Evolutionary conservation across 2,888 invertebrate genomes (phyloP), one percentile per base, ranked within the genome.

Genomic region (Rhodophaea formosa): DNA sequence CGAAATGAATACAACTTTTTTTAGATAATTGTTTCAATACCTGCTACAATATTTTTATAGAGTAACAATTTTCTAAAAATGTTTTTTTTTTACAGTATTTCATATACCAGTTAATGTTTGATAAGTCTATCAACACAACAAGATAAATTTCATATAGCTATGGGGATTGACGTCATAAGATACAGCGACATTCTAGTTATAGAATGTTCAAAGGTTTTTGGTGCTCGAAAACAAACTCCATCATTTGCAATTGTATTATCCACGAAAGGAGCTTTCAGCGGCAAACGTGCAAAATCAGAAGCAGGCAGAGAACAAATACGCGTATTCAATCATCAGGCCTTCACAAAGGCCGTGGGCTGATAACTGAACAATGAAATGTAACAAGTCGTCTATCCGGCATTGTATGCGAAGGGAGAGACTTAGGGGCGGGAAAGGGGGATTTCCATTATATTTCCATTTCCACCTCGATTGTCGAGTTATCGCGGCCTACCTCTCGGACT

Each of bases 351-450:
- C 88, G 79, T 72, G 75, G 77, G 72, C 88, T 90, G 91, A 91
- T 91, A 91, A 88, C 90, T 88, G 90, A 89, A 91, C 91, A 91
- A 90, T 91, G 91, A 89, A 90, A 90, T 88, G 91, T 90, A 90
- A 90, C 90, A 88, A 91, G 90, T 89, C 90, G 89, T 89, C 87
- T 85, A 85, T 88, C 83, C 86, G 77, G 83, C 88, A 91, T 91
- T 91, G 91, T 90, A 80, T 77, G 82, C 74, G 73, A 69, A 67
- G 67, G 70, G 73, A 65, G 65, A 69, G 64, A 64, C 62, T 62
- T 62, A 52, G 53, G 69, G 70, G 70, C 62, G 66, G 60, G 61
- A 61, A 62, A 72, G 79, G 75, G 79, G 80, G 79, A 77, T 81
- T 87, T 86, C 88, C 90, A 91, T 91, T 91, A 91, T 89, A 91